Evolutionary conservation across 2,888 invertebrate genomes (phyloP).

Genomic region (Rhorus exstirpatorius): DNA sequence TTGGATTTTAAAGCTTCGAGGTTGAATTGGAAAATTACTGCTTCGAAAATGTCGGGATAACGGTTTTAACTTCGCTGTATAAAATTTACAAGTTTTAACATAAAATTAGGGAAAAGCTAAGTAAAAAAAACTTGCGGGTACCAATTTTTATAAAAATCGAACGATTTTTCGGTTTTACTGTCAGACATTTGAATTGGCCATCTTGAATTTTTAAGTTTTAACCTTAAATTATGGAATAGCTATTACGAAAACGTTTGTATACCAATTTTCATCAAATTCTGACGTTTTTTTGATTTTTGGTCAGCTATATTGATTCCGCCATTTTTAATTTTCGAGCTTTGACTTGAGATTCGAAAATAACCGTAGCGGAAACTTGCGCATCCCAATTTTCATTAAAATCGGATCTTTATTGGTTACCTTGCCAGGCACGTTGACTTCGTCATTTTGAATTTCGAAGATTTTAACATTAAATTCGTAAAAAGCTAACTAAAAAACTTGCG

Average conservation of each 20-base stretch:
- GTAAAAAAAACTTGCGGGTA: not conserved
- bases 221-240: too few species aligned
- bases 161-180: not conserved
- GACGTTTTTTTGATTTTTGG: not conserved
- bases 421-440: not conserved
- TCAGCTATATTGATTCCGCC: not conserved
- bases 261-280: too few species aligned
- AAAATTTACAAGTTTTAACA: too few species aligned
- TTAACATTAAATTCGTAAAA: not conserved
- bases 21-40: too few species aligned
- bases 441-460: not conserved
- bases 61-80: too few species aligned
- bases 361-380: not conserved
- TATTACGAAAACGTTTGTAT: too few species aligned
- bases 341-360: not conserved
- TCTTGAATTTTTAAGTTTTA: not conserved
- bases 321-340: not conserved
- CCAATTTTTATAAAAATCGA: not conserved
- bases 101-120: too few species aligned
- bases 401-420: not conserved
- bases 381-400: not conserved
- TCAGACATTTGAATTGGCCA: too few species aligned
- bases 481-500: not conserved
- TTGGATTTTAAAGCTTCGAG: not conserved
- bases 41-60: too few species aligned